Percentiles rank a stretch among this genome's conserved stretches.
Conservation (phyloP, 64 coral and sea anemone genomes). For the Actinia equina region DNA sequence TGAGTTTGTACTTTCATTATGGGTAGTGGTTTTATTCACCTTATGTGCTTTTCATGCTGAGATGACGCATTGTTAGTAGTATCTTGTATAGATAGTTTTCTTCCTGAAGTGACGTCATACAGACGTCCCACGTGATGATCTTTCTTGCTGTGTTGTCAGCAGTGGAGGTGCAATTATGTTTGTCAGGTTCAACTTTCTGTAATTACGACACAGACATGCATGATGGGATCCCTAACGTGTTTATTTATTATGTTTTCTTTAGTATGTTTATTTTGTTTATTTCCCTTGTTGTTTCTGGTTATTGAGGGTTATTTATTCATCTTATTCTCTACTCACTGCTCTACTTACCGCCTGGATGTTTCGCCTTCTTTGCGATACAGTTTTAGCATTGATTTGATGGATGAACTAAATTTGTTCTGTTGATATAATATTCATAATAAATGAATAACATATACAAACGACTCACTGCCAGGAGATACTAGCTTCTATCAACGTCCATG, state of each 20-base stretch:
- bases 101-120: no score
- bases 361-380: slow-evolving; percentile 28
- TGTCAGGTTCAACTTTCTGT: no score
- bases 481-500: no score
- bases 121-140: background rate
- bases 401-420: slow-evolving; percentile 44
- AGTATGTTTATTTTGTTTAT: no score
- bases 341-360: slow-evolving; percentile 10
- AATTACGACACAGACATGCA: no score
- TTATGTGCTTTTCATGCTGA: background rate
- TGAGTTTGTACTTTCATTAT: background rate
- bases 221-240: no score
- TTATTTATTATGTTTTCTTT: no score
- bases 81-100: no score
- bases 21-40: background rate
- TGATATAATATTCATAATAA: background rate
- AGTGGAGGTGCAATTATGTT: no score
- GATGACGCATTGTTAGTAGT: no score
- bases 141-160: background rate
- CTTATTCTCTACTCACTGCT: background rate
- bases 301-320: background rate
- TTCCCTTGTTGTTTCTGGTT: background rate
- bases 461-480: background rate
- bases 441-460: background rate
- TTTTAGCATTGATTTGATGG: slow-evolving; percentile 44